These are phyloP conservation scores for Scrobipalpa atriplicella DNA, from an alignment of 2,888 invertebrate genomes.

Conservation along the genomic window DNA sequence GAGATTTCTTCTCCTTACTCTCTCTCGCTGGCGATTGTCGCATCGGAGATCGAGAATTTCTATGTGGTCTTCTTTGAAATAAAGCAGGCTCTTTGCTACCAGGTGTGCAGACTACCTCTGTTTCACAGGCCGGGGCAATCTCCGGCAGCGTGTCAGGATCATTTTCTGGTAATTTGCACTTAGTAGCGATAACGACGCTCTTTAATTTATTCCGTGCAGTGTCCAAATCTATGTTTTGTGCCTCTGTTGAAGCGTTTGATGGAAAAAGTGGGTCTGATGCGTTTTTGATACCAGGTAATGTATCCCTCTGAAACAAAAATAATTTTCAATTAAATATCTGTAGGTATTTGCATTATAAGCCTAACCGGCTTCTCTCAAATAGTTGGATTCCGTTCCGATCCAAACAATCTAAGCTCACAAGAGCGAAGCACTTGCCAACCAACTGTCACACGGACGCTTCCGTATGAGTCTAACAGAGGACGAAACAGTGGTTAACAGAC, in stretches of 20 bases:
- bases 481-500: no score
- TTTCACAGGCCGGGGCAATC: slow-evolving; percentile 63
- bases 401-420: no score
- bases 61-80: slow-evolving; percentile 71
- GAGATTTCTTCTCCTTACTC: slow-evolving; percentile 34
- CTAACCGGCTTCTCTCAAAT: no score
- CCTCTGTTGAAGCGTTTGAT: slow-evolving; percentile 40
- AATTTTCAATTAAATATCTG: no score
- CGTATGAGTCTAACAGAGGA: no score
- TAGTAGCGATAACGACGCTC: slow-evolving; percentile 45
- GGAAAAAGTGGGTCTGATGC: slow-evolving; percentile 35
- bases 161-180: slow-evolving; percentile 44
- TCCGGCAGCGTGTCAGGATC: slow-evolving; percentile 63
- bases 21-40: slow-evolving; percentile 27
- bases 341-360: no score
- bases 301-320: slow-evolving; percentile 60
- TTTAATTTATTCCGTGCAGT: slow-evolving; percentile 66
- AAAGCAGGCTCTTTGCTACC: slow-evolving; percentile 72
- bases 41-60: slow-evolving; percentile 43
- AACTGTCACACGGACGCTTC: no score
- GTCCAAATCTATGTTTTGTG: slow-evolving; percentile 54
- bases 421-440: no score
- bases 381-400: no score
- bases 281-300: slow-evolving; percentile 43
- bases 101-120: slow-evolving; percentile 59